These are phyloP conservation scores for Oxyteleia sp. DNA, from an alignment of 2,888 invertebrate species.

Conservation along the genomic window DNA sequence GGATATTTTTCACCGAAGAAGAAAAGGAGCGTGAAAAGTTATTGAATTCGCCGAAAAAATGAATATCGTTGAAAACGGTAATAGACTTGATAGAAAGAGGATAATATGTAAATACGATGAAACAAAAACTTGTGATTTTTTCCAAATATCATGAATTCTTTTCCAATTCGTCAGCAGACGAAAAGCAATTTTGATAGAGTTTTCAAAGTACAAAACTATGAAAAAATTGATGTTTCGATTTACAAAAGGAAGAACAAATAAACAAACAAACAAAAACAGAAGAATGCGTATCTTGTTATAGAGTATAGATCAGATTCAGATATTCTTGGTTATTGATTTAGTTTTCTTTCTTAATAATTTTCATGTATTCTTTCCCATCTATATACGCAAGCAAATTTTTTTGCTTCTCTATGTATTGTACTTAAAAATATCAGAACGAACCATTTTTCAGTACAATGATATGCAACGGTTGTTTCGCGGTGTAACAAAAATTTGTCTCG, in stretches of 20 bases:
- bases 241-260: too few species aligned
- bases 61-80: slow-evolving; percentile 46
- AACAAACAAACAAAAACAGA: too few species aligned
- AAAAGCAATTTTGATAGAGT: slow-evolving; percentile 31
- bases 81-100: slow-evolving; percentile 2
- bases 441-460: neutral
- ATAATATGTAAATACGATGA: slow-evolving; percentile 39
- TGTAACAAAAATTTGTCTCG: neutral
- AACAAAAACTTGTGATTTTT: slow-evolving; percentile 44
- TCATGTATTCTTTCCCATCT: neutral
- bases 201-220: slow-evolving; percentile 43
- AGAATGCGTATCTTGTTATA: slow-evolving; percentile 41
- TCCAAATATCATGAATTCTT: slow-evolving; percentile 26
- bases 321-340: slow-evolving; percentile 16
- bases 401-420: neutral
- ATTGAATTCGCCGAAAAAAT: slow-evolving; percentile 88
- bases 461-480: neutral
- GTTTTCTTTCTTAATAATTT: neutral
- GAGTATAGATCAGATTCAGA: slow-evolving; percentile 10
- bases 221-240: neutral
- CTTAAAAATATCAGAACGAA: neutral
- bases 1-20: slow-evolving; percentile 91
- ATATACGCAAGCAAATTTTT: neutral
- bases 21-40: slow-evolving; percentile 89
- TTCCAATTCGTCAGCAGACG: slow-evolving; percentile 23